Evolutionary conservation across 1,140 invertebrate species (phyloP), one percentile per base, ranked within the genome.

Genomic region (Stenopsyche tienmushanensis): DNA sequence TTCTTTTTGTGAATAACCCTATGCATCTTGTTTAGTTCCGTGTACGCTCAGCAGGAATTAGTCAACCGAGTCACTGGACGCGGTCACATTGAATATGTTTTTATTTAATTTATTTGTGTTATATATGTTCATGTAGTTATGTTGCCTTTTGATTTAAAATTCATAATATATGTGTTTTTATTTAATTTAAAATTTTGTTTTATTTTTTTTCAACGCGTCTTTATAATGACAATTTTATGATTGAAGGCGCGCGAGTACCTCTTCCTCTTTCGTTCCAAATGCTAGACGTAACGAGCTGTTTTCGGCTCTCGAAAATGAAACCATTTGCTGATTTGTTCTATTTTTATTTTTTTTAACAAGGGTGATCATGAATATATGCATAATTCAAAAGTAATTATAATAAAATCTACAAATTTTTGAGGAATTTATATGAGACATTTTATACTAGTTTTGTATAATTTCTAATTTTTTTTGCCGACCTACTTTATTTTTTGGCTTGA

Each of bases 61-160:
- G 54, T 57, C 57, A 29, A 57, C 26, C 15, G n/a, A n/a, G 5
- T 15, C 52, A 41, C 25, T 45, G 34, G 21, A 23, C 25, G n/a
- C 45, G 64, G 67, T 65, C 67, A 64, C 39, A 23, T 39, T 62
- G 52, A 54, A 69, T 58, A 42, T 53, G 52, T 65, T 69, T 58
- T 55, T 66, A 64, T 66, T 70, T 67, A 59, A 70, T 70, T 70
- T 70, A 70, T 70, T 69, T 70, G 62, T 70, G 65, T 66, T 70
- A 70, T 70, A 67, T 70, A 64, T 62, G 59, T 65, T 67, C 65
- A 63, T 64, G 67, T 70, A 70, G 67, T 70, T 66, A 66, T 65
- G 65, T 67, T 70, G 65, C 64, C 64, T 66, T 67, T 26, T 5
- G 13, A 66, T 67, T 70, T 70, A 66, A 70, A 57, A 62, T 64